These are phyloP conservation scores for Metridium senile DNA, from an alignment of 92 coral and sea anemone genomes.

Conservation along the genomic window DNA sequence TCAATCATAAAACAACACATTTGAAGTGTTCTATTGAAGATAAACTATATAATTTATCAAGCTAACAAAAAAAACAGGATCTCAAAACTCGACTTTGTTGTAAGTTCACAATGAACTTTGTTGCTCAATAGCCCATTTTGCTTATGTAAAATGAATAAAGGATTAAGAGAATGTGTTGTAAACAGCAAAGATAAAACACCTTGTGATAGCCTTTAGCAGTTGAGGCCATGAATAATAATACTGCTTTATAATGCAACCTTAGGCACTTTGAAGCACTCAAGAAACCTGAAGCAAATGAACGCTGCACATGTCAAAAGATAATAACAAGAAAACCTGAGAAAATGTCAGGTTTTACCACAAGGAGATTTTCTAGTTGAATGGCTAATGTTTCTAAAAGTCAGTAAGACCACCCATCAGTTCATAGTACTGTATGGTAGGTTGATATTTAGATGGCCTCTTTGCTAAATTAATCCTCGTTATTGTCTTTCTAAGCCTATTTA, in stretches of 20 bases:
- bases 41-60: not conserved
- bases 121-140: not conserved
- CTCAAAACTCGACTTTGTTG: not conserved
- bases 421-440: too few species aligned
- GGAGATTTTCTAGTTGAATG: too few species aligned
- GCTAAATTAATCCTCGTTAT: not conserved
- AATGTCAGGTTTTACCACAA: too few species aligned
- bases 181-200: not conserved
- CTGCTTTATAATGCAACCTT: not conserved
- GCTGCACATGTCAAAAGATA: not conserved
- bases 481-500: not conserved
- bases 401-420: constrained; percentile 37
- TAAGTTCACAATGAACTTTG: not conserved
- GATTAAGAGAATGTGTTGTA: constrained; percentile 11
- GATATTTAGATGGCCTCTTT: not conserved
- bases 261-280: not conserved
- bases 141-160: constrained; percentile 8
- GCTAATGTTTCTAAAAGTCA: too few species aligned
- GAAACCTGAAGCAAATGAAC: not conserved
- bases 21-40: not conserved
- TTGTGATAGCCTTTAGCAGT: constrained; percentile 16
- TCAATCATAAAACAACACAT: not conserved
- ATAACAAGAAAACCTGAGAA: not conserved
- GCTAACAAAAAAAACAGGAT: not conserved
- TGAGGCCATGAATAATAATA: constrained; percentile 20